Evolutionary conservation across 2,113 vertebrate genomes (phyloP).

Genomic region (Pionites leucogaster): DNA sequence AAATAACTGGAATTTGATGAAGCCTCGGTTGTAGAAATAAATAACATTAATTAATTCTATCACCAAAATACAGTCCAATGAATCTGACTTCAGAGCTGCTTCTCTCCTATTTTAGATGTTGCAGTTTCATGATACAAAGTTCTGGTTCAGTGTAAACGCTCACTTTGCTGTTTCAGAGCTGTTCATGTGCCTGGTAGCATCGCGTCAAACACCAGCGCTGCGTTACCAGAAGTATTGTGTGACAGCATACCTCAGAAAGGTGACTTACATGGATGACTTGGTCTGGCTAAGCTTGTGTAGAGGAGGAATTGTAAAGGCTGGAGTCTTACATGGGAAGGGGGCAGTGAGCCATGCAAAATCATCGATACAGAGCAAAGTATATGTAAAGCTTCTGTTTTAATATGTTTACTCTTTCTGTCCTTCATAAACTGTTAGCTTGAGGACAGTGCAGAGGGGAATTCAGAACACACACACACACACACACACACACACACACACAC

Average conservation of each 20-base stretch:
- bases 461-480: background rate
- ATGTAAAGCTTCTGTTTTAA: background rate
- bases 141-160: background rate
- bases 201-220: background rate
- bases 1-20: background rate
- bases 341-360: background rate
- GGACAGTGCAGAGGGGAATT: background rate
- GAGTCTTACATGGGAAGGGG: background rate
- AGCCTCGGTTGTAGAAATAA: background rate
- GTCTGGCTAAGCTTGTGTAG: background rate
- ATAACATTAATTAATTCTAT: background rate
- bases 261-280: no score
- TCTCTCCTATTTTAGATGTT: background rate
- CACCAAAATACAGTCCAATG: background rate
- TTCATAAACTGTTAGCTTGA: background rate
- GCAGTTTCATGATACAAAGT: background rate
- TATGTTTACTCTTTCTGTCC: background rate
- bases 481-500: background rate
- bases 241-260: background rate
- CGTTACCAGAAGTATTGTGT: no score
- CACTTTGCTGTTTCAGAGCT: background rate
- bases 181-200: background rate
- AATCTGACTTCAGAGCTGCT: background rate
- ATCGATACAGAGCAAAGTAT: background rate
- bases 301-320: background rate